A percentile compares a stretch with the other conserved stretches of the same genome.
These are phyloP conservation scores for Amphimallon solstitiale DNA, from an alignment of 2,888 invertebrate genomes.

Conservation along the genomic window DNA sequence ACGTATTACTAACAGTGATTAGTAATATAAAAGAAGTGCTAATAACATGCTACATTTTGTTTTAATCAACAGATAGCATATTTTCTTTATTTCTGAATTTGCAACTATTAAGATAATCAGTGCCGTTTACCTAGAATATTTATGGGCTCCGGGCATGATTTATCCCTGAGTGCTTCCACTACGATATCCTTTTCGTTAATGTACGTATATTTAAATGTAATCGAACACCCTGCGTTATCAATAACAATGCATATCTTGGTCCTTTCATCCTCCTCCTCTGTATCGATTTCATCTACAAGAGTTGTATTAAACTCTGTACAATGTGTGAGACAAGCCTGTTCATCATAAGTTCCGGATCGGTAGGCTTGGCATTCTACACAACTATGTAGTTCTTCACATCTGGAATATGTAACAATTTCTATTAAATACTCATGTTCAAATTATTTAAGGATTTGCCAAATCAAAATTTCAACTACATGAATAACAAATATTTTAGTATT, in stretches of 20 bases:
- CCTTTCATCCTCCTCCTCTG: slow-evolving; percentile 50
- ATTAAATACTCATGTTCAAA: too few relatives aligned
- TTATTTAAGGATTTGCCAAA: too few relatives aligned
- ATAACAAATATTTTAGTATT: too few relatives aligned
- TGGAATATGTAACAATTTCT: slow-evolving; percentile 33
- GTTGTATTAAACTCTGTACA: slow-evolving; percentile 55
- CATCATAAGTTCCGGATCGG: slow-evolving; percentile 57
- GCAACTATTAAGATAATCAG: too few relatives aligned
- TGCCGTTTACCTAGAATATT: slow-evolving; percentile 62
- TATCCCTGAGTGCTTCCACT: slow-evolving; percentile 63
- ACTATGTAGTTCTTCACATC: slow-evolving; percentile 74
- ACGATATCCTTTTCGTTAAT: slow-evolving; percentile 56
- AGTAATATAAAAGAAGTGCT: too few relatives aligned
- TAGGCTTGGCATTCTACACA: slow-evolving; percentile 77
- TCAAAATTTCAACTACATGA: too few relatives aligned
- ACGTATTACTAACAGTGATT: too few relatives aligned
- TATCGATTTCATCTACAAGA: slow-evolving; percentile 57
- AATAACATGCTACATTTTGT: too few relatives aligned
- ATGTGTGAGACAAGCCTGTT: slow-evolving; percentile 51
- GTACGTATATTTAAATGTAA: slow-evolving; percentile 63
- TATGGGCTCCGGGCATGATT: slow-evolving; percentile 61
- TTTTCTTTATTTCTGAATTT: too few relatives aligned
- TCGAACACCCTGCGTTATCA: slow-evolving; percentile 62
- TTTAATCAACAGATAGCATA: too few relatives aligned
- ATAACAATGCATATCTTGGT: slow-evolving; percentile 60